phyloP scores from a whole-genome alignment of 2,888 invertebrate species.

The Brachypalpus laphriformis region DNA sequence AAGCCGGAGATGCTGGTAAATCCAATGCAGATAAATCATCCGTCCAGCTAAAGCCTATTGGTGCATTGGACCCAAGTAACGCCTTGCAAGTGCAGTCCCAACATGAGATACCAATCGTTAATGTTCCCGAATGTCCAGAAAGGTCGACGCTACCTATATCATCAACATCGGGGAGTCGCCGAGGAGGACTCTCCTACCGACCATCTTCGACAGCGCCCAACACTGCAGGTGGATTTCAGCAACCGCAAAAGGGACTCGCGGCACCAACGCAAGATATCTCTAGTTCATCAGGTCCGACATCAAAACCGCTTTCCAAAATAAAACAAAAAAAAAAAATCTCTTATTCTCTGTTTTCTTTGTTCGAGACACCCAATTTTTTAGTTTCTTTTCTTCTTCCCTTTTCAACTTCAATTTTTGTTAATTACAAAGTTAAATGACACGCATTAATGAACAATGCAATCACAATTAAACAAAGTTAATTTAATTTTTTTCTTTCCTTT shows the following conservation, averaged over 20 bases:
- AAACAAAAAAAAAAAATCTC: constrained; percentile 28
- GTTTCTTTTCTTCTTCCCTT: neutral
- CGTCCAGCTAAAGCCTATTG: constrained; percentile 77
- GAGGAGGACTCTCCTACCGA: constrained; percentile 69
- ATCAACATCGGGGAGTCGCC: constrained; percentile 60
- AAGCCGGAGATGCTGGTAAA: constrained; percentile 88
- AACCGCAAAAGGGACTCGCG: constrained; percentile 83
- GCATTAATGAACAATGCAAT: constrained; percentile 40
- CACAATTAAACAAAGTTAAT: constrained; percentile 41
- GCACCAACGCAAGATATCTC: constrained; percentile 84
- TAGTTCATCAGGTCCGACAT: constrained; percentile 83
- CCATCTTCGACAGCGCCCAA: constrained; percentile 76
- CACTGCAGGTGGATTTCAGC: constrained; percentile 79
- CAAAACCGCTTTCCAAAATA: constrained; percentile 62
- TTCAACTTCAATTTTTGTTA: constrained; percentile 33
- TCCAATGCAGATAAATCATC: constrained; percentile 78
- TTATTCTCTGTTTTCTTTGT: constrained; percentile 51
- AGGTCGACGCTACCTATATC: constrained; percentile 67
- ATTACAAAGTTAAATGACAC: constrained; percentile 35
- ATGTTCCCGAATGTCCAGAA: constrained; percentile 81
- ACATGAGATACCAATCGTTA: constrained; percentile 81
- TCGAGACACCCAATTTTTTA: constrained; percentile 26
- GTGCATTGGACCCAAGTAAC: constrained; percentile 65
- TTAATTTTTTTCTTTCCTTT: constrained; percentile 5
- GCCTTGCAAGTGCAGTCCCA: constrained; percentile 69